Conservation (phyloP, 2,888 invertebrate species). For the Magallana nippona region DNA sequence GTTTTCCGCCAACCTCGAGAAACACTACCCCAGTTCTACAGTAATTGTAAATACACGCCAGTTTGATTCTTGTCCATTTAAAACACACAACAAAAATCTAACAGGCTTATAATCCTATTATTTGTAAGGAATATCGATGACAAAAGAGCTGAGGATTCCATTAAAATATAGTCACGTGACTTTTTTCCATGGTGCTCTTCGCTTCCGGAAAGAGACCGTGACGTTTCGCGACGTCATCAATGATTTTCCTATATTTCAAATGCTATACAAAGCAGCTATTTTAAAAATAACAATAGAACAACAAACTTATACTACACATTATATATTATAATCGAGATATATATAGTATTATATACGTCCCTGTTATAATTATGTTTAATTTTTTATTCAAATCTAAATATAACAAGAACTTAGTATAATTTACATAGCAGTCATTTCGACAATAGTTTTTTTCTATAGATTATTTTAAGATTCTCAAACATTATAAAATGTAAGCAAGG, state of each 20-base stretch:
- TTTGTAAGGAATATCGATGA: background rate
- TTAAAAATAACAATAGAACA: too few species aligned
- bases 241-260: background rate
- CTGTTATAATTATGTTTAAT: too few species aligned
- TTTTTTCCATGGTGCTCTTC: conserved; percentile 29
- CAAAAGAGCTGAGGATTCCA: background rate
- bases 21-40: conserved; percentile 46
- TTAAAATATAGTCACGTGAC: conserved; percentile 39
- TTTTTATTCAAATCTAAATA: too few species aligned
- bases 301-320: too few species aligned
- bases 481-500: too few species aligned
- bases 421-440: too few species aligned
- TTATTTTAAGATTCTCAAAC: too few species aligned
- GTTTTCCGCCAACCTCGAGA: conserved; percentile 37
- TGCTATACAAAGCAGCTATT: too few species aligned
- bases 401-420: too few species aligned
- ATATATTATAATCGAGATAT: too few species aligned
- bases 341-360: too few species aligned
- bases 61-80: conserved; percentile 39
- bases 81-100: background rate
- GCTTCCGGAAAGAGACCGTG: conserved; percentile 16
- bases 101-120: conserved; percentile 1
- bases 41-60: conserved; percentile 53
- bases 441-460: too few species aligned
- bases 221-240: conserved; percentile 15